Evolutionary conservation across 2,113 vertebrate genomes (phyloP).

Genomic region (Recurvirostra avosetta): DNA sequence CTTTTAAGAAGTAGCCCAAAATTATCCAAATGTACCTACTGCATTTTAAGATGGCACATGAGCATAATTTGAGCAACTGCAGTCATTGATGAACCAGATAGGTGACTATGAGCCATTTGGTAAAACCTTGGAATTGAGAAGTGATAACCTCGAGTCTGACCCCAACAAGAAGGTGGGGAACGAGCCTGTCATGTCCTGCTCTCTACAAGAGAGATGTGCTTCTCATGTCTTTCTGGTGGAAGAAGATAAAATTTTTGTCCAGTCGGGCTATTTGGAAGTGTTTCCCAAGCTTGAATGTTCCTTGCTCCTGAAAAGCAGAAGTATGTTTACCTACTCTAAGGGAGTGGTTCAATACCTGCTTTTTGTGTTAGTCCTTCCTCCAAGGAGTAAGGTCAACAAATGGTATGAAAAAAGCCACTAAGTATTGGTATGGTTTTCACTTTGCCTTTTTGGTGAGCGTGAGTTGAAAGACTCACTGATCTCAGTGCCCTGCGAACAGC

Average conservation of each 20-base stretch:
- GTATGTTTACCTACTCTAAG: background rate
- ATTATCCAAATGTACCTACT: background rate
- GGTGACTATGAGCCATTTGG: background rate
- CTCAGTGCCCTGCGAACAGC: background rate
- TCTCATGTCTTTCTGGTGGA: background rate
- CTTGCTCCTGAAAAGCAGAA: background rate
- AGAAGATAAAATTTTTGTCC: background rate
- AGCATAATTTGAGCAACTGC: background rate
- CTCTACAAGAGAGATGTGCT: background rate
- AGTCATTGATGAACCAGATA: background rate
- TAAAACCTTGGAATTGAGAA: background rate
- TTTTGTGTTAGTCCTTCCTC: background rate
- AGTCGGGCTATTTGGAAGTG: background rate
- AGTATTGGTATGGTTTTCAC: background rate
- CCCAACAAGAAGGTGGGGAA: background rate
- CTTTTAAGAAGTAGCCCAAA: background rate
- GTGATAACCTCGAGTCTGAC: background rate
- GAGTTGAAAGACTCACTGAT: rapidly evolving
- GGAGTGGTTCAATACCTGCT: background rate
- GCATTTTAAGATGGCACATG: background rate
- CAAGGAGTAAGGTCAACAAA: background rate
- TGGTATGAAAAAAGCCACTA: background rate
- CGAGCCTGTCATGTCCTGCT: background rate
- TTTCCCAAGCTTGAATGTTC: background rate
- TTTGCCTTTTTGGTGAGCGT: background rate